Base-by-base conservation (phyloP, 2,797 vertebrate genomes). In the Tachyglossus aculeatus region DNA sequence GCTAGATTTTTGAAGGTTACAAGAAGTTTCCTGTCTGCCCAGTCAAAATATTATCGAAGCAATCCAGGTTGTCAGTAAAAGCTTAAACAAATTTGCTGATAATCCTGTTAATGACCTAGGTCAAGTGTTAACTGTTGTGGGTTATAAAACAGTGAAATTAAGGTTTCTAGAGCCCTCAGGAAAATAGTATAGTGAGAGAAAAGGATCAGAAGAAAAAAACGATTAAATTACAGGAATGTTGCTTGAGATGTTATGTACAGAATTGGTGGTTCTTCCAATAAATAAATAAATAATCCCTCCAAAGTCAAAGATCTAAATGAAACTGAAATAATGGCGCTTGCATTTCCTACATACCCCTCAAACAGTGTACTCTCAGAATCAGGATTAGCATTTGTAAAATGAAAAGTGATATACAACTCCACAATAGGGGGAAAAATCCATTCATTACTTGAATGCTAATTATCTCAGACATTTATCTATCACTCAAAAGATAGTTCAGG, bases 81-180 rank as follows among this genome's bases (percentile, higher is more conserved):
- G 90, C 93, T 94, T 93, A 94, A 92, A 93, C 91, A 93, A 94
- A 94, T 94, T 94, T 92, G 90, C 88, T 91, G 90, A 94, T 94
- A 94, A 94, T 94, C 92, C 91, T 91, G 91, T 92, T 94, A 94
- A 94, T 94, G 93, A 94, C 92, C 88, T 81, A 85, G 92, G 93
- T 94, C 93, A 94, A 93, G 92, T 93, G 93, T 94, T 94, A 93
- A 94, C 92, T 94, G 89, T 92, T 93, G 89, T 83, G 88, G 90
- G 90, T 93, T 93, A 93, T 92, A 90, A 93, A 93, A 83, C 84
- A 91, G 88, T 79, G 84, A 93, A 93, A 93, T 92, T 91, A 91
- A 91, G 87, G 86, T 90, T 89, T 87, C 89, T 87, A 58, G 78
- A 90, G 91, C 90, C 92, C 91, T 82, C 80, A 53, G 90, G 92